Evolutionary conservation across 1,140 invertebrate species (phyloP).

Genomic region (Pygmarrhopalites habei): DNA sequence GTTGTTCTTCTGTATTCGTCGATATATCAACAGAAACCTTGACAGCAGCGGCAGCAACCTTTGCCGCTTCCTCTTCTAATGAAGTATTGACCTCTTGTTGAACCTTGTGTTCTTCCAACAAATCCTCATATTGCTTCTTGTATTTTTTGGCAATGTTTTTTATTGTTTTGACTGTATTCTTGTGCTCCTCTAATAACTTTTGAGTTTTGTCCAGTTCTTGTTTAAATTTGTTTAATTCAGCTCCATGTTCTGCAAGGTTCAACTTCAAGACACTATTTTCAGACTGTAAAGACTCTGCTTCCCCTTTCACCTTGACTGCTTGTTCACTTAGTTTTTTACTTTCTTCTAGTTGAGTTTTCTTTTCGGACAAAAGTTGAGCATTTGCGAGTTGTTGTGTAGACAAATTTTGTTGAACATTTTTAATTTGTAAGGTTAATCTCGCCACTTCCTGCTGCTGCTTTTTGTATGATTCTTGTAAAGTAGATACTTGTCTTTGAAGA

Average conservation of each 20-base stretch:
- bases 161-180: slow-evolving; percentile 23
- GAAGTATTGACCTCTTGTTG: slow-evolving; percentile 7
- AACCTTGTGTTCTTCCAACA: slow-evolving; percentile 55
- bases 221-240: slow-evolving; percentile 55
- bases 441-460: slow-evolving; percentile 43
- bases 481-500: slow-evolving; percentile 63
- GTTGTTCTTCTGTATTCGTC: slow-evolving; percentile 41
- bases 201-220: slow-evolving; percentile 53
- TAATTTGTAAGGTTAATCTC: slow-evolving; percentile 19
- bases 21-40: neutral
- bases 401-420: slow-evolving; percentile 22
- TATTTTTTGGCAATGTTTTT: slow-evolving; percentile 88
- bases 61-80: slow-evolving; percentile 25
- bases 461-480: slow-evolving; percentile 43
- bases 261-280: slow-evolving; percentile 51
- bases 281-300: slow-evolving; percentile 45
- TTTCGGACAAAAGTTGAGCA: slow-evolving; percentile 15
- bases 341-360: slow-evolving; percentile 46
- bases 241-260: slow-evolving; percentile 51
- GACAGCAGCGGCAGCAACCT: slow-evolving; percentile 31
- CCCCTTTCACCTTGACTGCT: slow-evolving; percentile 41
- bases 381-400: slow-evolving; percentile 8
- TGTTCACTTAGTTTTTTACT: slow-evolving; percentile 51
- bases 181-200: slow-evolving; percentile 50
- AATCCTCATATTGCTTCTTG: slow-evolving; percentile 74